Base-by-base conservation (phyloP, 2,888 invertebrate species). In the Hirtodrosophila confusa region DNA sequence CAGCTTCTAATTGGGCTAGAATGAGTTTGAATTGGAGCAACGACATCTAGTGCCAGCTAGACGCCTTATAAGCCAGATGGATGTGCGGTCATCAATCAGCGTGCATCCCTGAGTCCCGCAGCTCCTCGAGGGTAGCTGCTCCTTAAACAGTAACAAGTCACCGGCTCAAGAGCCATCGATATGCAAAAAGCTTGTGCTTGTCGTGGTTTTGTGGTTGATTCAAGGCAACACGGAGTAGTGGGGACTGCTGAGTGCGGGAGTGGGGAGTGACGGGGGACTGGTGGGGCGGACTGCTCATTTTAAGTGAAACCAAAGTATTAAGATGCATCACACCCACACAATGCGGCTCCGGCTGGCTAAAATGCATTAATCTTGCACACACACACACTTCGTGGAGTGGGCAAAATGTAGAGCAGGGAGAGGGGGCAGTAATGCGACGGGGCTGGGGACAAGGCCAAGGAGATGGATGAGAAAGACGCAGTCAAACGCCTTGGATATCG, bases 301-400 rank as follows among this genome's bases (percentile, higher is more conserved):
- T 63, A 69, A 72, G 82, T 76, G 82, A 78, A 84, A 80, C 69
- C 82, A 80, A 75, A 84, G 82, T 82, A 84, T 82, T 84, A 82
- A 80, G 78, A 78, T 69, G 60, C 75, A n/a, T 63, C 67, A 53
- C 68, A 64, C 61, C 40, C 69, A 49, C 55, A 40, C 37, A 64
- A 50, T 39, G 39, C 31, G 39, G 47, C 69, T 47, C 11, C 29
- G 50, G 24, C 43, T 55, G 58, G 65, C 71, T 69, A 66, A 78
- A 80, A 82, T 84, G 82, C 85, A 82, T 82, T 82, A 82, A 82
- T 82, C 82, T 84, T 80, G 43, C 63, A 55, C 51, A 63, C 63
- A 44, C 58, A 31, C 31, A 31, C 31, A 31, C 31, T 8, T 2
- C 7, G 31, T 31, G 31, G 5, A 2, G 6, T 4, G 31, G 31